Evolutionary conservation across 2,113 vertebrate species (phyloP).

Genomic region (Phalacrocorax pelagicus): DNA sequence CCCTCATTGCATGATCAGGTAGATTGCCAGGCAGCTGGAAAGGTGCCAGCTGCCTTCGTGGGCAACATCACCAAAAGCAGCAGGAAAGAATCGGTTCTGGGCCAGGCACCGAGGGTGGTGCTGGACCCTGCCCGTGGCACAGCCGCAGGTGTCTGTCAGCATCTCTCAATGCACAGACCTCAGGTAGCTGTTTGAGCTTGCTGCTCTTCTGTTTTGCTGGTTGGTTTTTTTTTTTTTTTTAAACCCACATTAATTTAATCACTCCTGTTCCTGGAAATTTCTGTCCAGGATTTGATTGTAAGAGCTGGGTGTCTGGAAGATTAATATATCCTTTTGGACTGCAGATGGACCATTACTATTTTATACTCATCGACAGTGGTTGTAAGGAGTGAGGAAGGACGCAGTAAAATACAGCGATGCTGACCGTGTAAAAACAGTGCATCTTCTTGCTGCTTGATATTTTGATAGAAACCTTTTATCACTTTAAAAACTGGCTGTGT

Average conservation of each 20-base stretch:
- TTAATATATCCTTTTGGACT: slow-evolving; percentile 35
- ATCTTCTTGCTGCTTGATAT: slow-evolving; percentile 41
- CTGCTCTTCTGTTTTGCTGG: neutral
- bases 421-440: slow-evolving; percentile 36
- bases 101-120: accelerated
- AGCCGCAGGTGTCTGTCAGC: neutral
- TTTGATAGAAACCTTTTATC: slow-evolving; percentile 63
- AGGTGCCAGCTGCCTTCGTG: neutral
- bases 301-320: slow-evolving; percentile 30
- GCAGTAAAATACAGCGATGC: slow-evolving; percentile 53
- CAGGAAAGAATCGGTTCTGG: neutral
- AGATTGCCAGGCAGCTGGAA: neutral
- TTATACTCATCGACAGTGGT: neutral
- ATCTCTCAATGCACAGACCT: neutral
- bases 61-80: neutral
- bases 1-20: accelerated
- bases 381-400: slow-evolving; percentile 23
- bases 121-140: neutral
- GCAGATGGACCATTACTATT: neutral
- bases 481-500: slow-evolving; percentile 52
- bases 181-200: neutral
- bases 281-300: slow-evolving; percentile 33
- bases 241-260: neutral
- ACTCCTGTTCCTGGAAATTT: slow-evolving; percentile 57
- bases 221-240: neutral